phyloP scores from a whole-genome alignment of 1,140 invertebrate genomes.

The Zaprionus gabonicus region DNA sequence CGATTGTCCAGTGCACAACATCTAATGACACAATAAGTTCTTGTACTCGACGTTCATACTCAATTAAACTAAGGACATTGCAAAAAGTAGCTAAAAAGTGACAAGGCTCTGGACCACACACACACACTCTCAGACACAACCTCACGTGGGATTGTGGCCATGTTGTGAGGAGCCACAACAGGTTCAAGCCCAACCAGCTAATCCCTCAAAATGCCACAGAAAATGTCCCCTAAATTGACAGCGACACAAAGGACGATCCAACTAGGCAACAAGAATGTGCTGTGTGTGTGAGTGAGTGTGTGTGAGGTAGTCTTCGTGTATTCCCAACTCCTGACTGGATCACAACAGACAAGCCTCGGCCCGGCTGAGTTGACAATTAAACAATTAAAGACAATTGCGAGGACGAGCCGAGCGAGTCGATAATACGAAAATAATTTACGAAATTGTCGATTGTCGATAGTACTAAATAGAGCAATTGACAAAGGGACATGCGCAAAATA shows the following conservation, averaged over 20 bases:
- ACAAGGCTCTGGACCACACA: slow-evolving; percentile 59
- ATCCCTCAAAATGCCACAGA: slow-evolving; percentile 59
- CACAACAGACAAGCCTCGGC: slow-evolving; percentile 44
- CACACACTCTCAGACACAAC: slow-evolving; percentile 37
- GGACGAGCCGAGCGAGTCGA: slow-evolving; percentile 61
- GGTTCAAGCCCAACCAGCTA: slow-evolving; percentile 57
- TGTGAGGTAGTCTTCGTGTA: slow-evolving; percentile 8
- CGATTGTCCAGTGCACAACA: slow-evolving; percentile 3
- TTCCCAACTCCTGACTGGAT: slow-evolving; percentile 23
- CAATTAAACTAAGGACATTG: slow-evolving; percentile 55
- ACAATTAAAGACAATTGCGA: slow-evolving; percentile 76
- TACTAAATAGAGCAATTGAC: slow-evolving; percentile 79
- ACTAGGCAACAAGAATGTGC: slow-evolving; percentile 8
- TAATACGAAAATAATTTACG: slow-evolving; percentile 82
- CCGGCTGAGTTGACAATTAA: slow-evolving; percentile 74
- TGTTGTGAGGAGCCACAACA: slow-evolving; percentile 51
- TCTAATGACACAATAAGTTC: background rate
- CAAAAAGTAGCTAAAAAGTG: slow-evolving; percentile 8
- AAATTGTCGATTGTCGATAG: slow-evolving; percentile 37
- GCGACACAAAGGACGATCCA: slow-evolving; percentile 53
- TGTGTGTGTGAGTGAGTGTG: background rate
- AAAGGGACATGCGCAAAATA: slow-evolving; percentile 74
- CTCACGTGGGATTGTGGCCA: slow-evolving; percentile 20
- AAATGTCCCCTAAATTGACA: slow-evolving; percentile 67
- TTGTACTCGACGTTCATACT: slow-evolving; percentile 43